phyloP scores from a whole-genome alignment of 2,113 vertebrate species.

The Sylvilagus bachmani region DNA sequence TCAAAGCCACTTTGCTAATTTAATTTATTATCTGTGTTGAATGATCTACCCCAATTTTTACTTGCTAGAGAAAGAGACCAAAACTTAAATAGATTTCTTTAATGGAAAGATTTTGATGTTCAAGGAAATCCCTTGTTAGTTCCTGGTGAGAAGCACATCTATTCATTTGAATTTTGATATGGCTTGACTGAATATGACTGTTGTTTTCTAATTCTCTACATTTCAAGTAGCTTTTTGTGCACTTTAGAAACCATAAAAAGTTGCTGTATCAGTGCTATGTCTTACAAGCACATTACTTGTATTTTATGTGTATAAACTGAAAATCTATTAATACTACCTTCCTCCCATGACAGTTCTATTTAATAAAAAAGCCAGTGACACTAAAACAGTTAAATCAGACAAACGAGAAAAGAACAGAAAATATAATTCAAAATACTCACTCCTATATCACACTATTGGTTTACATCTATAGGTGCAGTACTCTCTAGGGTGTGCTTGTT shows the following conservation, averaged over 20 bases:
- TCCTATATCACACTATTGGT: background rate
- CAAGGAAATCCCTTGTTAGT: background rate
- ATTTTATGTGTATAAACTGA: constrained; percentile 28
- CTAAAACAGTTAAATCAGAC: background rate
- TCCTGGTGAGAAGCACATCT: background rate
- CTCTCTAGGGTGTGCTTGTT: background rate
- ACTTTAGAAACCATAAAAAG: constrained; percentile 26
- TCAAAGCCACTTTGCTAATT: constrained; percentile 12
- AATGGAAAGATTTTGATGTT: constrained; percentile 26
- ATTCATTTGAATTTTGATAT: constrained; percentile 48
- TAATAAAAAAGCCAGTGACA: constrained; percentile 31
- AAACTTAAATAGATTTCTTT: background rate
- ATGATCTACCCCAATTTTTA: constrained; percentile 15
- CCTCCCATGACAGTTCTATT: background rate
- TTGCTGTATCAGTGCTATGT: background rate
- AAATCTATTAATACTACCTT: constrained; percentile 51
- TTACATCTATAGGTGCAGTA: constrained; percentile 25
- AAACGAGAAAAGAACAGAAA: constrained; percentile 35
- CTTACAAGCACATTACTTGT: background rate
- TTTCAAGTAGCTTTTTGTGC: constrained; percentile 26
- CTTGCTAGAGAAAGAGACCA: background rate
- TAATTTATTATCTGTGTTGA: constrained; percentile 45
- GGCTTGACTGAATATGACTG: background rate
- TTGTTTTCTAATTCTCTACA: background rate
- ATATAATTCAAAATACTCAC: constrained; percentile 26